Evolutionary conservation across 2,113 vertebrate genomes (phyloP), one percentile per base, ranked within the genome.

Genomic region (Antidorcas marsupialis): DNA sequence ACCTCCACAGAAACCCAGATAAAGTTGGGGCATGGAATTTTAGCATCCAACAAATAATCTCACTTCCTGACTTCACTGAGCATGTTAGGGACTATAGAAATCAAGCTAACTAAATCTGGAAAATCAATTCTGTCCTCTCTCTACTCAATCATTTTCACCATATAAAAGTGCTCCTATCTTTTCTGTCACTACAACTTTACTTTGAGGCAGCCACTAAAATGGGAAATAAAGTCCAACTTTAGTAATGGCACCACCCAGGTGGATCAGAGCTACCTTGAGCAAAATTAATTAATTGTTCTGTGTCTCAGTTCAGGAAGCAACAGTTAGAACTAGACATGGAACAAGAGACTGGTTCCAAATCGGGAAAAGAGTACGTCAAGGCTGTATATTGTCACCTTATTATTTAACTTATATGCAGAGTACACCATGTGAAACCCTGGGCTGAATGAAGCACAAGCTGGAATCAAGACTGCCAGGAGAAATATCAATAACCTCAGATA

Each of bases 171-270:
- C 39, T 88, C 53, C 55, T 64, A 36, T 85, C 27, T 79, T 92
- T 89, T 74, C 45, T 81, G 47, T 87, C 45, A 28, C 59, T 86
- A 10, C 87, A 27, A 84, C 71, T 87, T 90, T 88, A 52, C 93
- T 83, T 17, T 79, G 4, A 43, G 87, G 7, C 36, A 71, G 6
- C n/a, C 25, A 76, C 52, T 86, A n/a, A 90, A 87, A 36, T 87
- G 30, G 7, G 39, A 84, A 79, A 91, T 92, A 17, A 27, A 67
- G 33, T 53, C 55, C 14, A 67, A 1, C 52, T 64, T 91, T 84
- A 67, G 30, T 52, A 47, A 43, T 50, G 25, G 6, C 5, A 45
- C 16, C 64, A 39, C 36, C 10, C 4, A 8, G 36, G 12, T 81
- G 6, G n/a, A 81, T 67, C 47, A 87, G 15, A 28, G 39, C 43